Evolutionary conservation across 2,113 vertebrate species (phyloP).

Genomic region (Strix uralensis): DNA sequence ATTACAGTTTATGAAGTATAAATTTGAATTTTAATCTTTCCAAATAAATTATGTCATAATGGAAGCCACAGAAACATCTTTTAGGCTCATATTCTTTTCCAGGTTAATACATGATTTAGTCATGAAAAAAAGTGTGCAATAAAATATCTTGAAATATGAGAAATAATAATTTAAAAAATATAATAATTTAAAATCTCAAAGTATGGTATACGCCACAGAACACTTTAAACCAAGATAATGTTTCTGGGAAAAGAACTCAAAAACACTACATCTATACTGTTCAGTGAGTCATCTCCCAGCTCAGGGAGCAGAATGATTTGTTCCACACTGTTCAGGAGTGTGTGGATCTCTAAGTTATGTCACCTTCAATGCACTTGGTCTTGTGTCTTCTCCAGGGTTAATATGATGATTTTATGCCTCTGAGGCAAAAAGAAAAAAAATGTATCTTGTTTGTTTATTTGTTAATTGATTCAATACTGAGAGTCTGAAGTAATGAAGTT

Average conservation of each 20-base stretch:
- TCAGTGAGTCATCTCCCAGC: background rate
- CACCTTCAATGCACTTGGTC: background rate
- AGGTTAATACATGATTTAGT: background rate
- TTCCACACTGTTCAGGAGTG: background rate
- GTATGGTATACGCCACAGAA: background rate
- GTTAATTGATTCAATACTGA: background rate
- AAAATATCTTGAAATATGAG: background rate
- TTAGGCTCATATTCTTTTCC: background rate
- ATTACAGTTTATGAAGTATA: background rate
- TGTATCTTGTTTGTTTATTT: background rate
- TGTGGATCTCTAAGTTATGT: background rate
- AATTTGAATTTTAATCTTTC: background rate
- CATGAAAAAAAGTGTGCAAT: background rate
- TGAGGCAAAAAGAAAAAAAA: background rate
- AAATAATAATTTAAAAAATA: background rate
- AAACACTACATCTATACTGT: background rate
- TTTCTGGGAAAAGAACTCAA: background rate
- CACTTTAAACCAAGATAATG: background rate
- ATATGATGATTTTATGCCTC: background rate
- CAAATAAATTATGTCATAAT: background rate
- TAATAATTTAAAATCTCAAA: background rate
- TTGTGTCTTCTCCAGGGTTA: background rate
- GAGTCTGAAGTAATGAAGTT: background rate
- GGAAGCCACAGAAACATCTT: background rate
- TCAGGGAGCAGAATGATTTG: background rate